Base-by-base conservation (phyloP, 2,888 invertebrate species). In the Seira ritae region DNA sequence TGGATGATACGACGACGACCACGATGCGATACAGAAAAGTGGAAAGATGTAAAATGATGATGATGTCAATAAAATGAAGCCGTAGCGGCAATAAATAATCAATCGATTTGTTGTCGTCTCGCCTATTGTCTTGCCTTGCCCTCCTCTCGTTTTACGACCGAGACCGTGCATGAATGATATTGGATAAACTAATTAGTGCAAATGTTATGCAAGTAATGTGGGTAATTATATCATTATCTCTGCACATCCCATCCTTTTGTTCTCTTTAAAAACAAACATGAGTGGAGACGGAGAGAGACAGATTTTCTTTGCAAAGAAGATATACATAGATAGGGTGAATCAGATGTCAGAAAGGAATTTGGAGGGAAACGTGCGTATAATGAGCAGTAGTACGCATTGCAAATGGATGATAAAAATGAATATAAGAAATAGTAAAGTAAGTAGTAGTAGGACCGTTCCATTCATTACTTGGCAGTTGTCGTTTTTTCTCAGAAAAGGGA, bases 261-360 rank as follows among this genome's bases (percentile, higher is more conserved):
- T 15, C 67, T 24, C 31, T 67, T 17, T 20, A 6, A 70, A 19
- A 17, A 31, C 10, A 15, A 42, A 20, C 19, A n/a, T 31, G 42
- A 31, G 6, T 65, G 19, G 66, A 31, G 31, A 31, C 31, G 31
- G 31, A 31, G 3, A 31, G 3, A 31, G 31, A 31, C 31, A 31
- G 31, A 31, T 31, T 31, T 31, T 31, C 31, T 31, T n/a, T n/a
- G n/a, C n/a, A n/a, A n/a, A n/a, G n/a, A n/a, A n/a, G n/a, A n/a
- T n/a, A n/a, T n/a, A n/a, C n/a, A 31, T 31, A 31, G 31, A 31
- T 31, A 31, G 31, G 31, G 55, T 55, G 55, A 55, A 55, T 50
- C 19, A 80, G 74, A 80, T 74, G 80, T 80, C 80, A 12, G 17
- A 80, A 74, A 74, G 23, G 73, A 80, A 80, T 69, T 80, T 80